A percentile compares a stretch with the other conserved stretches of the same genome.
Evolutionary conservation across 2,113 vertebrate species (phyloP).

Genomic region (Geococcyx californianus): DNA sequence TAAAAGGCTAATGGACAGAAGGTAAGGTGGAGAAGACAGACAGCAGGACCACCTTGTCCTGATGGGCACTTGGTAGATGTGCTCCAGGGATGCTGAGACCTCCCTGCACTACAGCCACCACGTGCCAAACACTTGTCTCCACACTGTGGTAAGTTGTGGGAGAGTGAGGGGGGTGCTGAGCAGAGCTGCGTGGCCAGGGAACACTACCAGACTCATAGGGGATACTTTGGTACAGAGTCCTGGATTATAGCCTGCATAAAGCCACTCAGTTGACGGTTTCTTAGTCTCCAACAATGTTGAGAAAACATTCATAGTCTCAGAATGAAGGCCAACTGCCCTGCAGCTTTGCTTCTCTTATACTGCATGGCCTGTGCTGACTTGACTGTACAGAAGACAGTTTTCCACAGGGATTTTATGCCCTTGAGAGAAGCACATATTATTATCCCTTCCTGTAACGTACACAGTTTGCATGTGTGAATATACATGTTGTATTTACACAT

Average conservation of each 20-base stretch:
- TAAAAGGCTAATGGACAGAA: conserved; percentile 5
- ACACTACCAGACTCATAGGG: rapidly evolving
- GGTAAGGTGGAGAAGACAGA: conserved; percentile 32
- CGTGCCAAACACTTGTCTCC: not conserved
- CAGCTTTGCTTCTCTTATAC: not conserved
- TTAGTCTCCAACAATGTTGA: not conserved
- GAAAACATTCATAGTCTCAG: not conserved
- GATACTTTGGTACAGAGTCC: rapidly evolving
- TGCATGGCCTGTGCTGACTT: not conserved
- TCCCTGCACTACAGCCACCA: not conserved
- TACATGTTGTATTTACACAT: not conserved
- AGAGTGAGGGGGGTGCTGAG: not conserved
- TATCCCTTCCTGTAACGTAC: not conserved
- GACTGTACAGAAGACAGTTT: not conserved
- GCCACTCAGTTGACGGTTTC: not conserved
- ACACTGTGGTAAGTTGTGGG: not conserved
- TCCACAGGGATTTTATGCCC: not conserved
- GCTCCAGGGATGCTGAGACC: not conserved
- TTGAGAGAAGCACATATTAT: not conserved
- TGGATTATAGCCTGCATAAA: not conserved
- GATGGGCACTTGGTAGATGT: not conserved
- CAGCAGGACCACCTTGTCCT: not conserved
- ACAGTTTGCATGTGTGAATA: not conserved
- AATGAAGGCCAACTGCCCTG: not conserved
- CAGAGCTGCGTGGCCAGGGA: rapidly evolving